phyloP scores from a whole-genome alignment of 2,113 vertebrate genomes.

The Varanus komodoensis region DNA sequence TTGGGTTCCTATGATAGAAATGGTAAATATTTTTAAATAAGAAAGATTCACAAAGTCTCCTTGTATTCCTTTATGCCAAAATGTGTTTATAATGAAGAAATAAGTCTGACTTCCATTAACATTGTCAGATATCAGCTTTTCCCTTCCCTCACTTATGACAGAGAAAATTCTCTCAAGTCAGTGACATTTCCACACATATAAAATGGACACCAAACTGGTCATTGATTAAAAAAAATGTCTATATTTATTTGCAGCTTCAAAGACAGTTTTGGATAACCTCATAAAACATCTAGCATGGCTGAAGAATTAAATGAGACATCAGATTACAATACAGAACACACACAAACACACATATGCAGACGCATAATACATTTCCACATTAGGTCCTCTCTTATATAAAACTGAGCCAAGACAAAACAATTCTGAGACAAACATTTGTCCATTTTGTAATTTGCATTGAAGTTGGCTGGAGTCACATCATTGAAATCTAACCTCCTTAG shows the following conservation, averaged over 20 bases:
- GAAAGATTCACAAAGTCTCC: background rate
- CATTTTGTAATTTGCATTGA: background rate
- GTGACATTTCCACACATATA: background rate
- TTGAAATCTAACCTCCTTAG: background rate
- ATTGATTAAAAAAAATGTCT: background rate
- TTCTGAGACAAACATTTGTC: background rate
- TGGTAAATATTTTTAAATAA: slow-evolving; percentile 4
- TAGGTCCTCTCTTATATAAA: background rate
- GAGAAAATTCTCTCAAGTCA: background rate
- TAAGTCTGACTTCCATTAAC: background rate
- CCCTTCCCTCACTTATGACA: background rate
- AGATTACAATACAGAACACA: background rate
- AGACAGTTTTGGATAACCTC: background rate
- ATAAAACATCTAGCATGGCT: background rate
- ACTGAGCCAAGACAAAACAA: background rate
- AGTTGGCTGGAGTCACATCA: background rate
- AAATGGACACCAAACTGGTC: background rate
- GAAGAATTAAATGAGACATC: background rate
- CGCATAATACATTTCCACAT: background rate
- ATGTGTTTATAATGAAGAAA: background rate
- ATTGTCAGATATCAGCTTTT: background rate
- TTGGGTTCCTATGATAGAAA: background rate
- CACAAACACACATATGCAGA: background rate
- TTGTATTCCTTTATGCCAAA: background rate
- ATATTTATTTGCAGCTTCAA: background rate